Percentiles rank a stretch among this genome's conserved stretches.
phyloP scores from a whole-genome alignment of 2,888 invertebrate species.

The Drosophila helvetica region DNA sequence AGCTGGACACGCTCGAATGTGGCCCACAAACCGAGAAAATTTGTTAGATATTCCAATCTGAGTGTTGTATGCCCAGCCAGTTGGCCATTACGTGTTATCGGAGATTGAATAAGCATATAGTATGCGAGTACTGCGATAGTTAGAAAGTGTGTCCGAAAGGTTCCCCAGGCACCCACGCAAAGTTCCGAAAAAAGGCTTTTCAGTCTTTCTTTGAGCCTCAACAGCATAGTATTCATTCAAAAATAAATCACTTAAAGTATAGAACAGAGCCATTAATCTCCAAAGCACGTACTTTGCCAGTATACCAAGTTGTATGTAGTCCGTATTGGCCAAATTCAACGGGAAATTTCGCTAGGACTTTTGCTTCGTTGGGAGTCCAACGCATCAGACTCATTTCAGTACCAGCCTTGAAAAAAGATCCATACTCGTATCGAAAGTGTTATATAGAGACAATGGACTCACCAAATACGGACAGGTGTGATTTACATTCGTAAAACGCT shows the following conservation, averaged over 20 bases:
- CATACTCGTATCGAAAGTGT: background rate
- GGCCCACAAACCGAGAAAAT: slow-evolving; percentile 59
- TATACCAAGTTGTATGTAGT: slow-evolving; percentile 30
- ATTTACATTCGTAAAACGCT: slow-evolving; percentile 36
- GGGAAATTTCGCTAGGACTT: slow-evolving; percentile 34
- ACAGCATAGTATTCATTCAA: background rate
- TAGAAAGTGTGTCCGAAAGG: slow-evolving; percentile 64
- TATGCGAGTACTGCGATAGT: slow-evolving; percentile 34
- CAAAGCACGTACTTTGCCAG: background rate
- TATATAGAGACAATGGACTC: background rate
- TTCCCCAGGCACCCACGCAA: background rate
- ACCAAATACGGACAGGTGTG: slow-evolving; percentile 48
- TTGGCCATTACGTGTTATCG: slow-evolving; percentile 74
- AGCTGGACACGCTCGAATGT: slow-evolving; percentile 74
- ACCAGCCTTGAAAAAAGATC: slow-evolving; percentile 17
- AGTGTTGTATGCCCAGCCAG: slow-evolving; percentile 57
- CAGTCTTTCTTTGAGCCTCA: background rate
- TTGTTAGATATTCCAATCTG: slow-evolving; percentile 57
- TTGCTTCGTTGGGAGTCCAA: slow-evolving; percentile 4
- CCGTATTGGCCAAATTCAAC: slow-evolving; percentile 45
- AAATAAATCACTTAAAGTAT: background rate
- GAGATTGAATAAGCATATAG: slow-evolving; percentile 66
- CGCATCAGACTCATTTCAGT: background rate
- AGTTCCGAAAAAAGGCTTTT: background rate
- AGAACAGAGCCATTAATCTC: slow-evolving; percentile 22